Percentiles rank a stretch among this genome's conserved stretches.
These are phyloP conservation scores for Cybosia mesomella DNA, from an alignment of 2,888 invertebrate genomes.

Conservation along the genomic window DNA sequence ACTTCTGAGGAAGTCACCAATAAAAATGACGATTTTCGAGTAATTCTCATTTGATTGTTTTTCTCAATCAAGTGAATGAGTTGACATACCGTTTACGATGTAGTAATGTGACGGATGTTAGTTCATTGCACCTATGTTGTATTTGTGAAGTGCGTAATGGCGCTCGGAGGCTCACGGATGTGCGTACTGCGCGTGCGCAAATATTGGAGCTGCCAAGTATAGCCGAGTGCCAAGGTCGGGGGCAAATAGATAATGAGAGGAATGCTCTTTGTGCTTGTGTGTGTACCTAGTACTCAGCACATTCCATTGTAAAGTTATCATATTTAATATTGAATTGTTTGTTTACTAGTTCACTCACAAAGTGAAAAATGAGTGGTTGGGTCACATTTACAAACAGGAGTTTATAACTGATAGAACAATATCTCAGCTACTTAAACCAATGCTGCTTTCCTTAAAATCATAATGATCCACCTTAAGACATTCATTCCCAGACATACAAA, in stretches of 20 bases:
- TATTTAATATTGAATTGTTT: conserved; percentile 45
- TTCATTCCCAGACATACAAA: too few species aligned
- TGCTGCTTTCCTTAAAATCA: too few species aligned
- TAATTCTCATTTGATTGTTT: conserved; percentile 20
- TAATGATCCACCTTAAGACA: too few species aligned
- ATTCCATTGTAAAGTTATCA: conserved; percentile 53
- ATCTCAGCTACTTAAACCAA: too few species aligned
- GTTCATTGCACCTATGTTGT: conserved; percentile 61
- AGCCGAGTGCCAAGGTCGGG: conserved; percentile 63
- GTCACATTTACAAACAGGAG: neutral
- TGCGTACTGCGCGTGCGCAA: conserved; percentile 74
- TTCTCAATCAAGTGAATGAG: conserved; percentile 17
- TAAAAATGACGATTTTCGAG: conserved; percentile 14
- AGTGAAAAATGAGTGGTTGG: neutral
- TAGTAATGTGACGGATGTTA: conserved; percentile 51
- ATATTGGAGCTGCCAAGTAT: conserved; percentile 63
- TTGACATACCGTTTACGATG: conserved; percentile 36
- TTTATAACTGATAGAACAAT: too few species aligned
- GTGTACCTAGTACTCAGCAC: conserved; percentile 40
- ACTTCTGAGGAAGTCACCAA: conserved; percentile 23
- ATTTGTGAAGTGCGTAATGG: conserved; percentile 59
- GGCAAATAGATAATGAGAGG: conserved; percentile 55
- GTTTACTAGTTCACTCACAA: conserved; percentile 36
- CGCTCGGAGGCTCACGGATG: conserved; percentile 60
- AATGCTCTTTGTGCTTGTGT: conserved; percentile 43